phyloP scores from a whole-genome alignment of 2,888 invertebrate genomes.

The Geotrupes spiniger region DNA sequence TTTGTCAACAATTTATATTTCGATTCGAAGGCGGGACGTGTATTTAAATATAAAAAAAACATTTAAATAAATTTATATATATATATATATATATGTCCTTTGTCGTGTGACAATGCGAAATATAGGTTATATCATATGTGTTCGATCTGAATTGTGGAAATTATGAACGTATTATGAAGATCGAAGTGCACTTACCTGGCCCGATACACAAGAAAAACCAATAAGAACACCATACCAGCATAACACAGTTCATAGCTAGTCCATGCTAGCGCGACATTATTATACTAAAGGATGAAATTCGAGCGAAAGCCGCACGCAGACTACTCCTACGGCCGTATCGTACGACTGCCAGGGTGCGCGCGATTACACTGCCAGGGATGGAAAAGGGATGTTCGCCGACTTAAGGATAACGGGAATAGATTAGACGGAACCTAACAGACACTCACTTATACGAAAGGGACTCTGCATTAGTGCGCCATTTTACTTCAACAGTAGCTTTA shows the following conservation, averaged over 20 bases:
- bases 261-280: slow-evolving; percentile 1
- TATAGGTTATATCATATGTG: too few relatives aligned
- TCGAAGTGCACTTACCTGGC: not conserved
- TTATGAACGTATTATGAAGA: not conserved
- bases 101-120: too few relatives aligned
- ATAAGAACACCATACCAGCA: slow-evolving; percentile 1
- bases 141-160: too few relatives aligned
- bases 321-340: slow-evolving; percentile 1
- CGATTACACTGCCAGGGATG: slow-evolving; percentile 1
- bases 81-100: too few relatives aligned
- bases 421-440: not conserved
- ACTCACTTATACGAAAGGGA: too few relatives aligned
- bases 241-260: slow-evolving; percentile 3
- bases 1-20: too few relatives aligned
- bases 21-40: too few relatives aligned
- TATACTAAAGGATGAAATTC: not conserved
- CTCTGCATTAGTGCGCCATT: too few relatives aligned
- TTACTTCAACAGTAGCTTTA: too few relatives aligned
- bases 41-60: too few relatives aligned
- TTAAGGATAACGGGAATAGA: slow-evolving; percentile 3
- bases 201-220: not conserved
- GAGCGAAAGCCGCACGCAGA: not conserved
- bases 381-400: not conserved
- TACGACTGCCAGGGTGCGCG: slow-evolving; percentile 3
- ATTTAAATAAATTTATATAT: too few relatives aligned